phyloP scores from a whole-genome alignment of 1,140 invertebrate genomes.

The Temnothorax longispinosus region DNA sequence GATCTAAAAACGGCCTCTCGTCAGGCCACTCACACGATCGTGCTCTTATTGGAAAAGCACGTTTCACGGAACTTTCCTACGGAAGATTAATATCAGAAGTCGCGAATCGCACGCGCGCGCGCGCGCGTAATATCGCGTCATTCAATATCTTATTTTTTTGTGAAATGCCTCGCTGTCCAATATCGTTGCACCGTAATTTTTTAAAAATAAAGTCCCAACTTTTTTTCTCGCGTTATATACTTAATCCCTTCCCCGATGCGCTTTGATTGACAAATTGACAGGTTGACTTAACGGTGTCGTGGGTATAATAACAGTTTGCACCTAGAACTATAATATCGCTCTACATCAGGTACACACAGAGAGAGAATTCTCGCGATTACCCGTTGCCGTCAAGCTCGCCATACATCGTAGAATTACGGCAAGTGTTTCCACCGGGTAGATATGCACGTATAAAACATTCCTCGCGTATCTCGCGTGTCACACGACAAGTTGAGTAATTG shows the following conservation, averaged over 20 bases:
- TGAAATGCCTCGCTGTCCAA: neutral
- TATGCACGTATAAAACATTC: constrained; percentile 29
- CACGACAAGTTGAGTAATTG: constrained; percentile 53
- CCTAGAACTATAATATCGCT: neutral
- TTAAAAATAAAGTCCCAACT: neutral
- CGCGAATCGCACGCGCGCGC: neutral
- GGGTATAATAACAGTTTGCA: neutral
- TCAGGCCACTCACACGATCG: neutral
- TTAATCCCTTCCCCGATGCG: neutral
- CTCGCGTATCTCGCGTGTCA: constrained; percentile 37
- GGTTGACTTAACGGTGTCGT: constrained; percentile 1
- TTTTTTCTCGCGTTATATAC: neutral
- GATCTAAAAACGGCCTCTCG: constrained; percentile 13
- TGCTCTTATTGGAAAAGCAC: constrained; percentile 30
- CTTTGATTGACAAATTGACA: constrained; percentile 6
- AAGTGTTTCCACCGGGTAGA: neutral
- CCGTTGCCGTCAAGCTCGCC: neutral
- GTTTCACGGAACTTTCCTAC: neutral
- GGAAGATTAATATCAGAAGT: constrained; percentile 34
- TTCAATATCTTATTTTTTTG: constrained; percentile 1
- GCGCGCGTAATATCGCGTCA: neutral
- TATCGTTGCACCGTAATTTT: neutral
- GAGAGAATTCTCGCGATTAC: constrained; percentile 15
- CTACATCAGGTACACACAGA: neutral
- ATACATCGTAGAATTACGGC: constrained; percentile 33